Evolutionary conservation across 2,888 invertebrate species (phyloP), one percentile per base, ranked within the genome.

Genomic region (Agriopis marginaria): DNA sequence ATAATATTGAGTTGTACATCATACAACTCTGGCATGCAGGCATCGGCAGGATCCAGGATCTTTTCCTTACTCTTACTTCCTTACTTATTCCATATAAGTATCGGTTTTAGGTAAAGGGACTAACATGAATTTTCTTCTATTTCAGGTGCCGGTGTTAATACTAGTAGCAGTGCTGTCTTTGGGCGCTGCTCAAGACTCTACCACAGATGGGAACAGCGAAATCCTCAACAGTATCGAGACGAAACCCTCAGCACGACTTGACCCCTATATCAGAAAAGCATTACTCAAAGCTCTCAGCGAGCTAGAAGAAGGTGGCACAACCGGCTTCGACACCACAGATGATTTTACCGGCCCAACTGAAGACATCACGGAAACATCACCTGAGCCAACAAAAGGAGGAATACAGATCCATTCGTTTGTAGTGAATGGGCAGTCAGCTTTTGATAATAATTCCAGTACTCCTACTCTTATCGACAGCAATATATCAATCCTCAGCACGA

Each of bases 241-340:
- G 6, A 92, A 92, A 65, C 88, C 96, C 3, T 95, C 96, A 0
- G 94, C 95, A 0, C 95, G 96, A 69, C 87, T 97, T 66, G 97
- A 97, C 85, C 96, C 96, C 55, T 96, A 96, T 73, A 95, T 98
- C 45, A 94, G 97, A 14, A 96, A 96, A 86, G 97, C 97, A 0
- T 89, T 97, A 53, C 90, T 97, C 7, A 96, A 96, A 89, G 97
- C 97, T 11, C 93, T 98, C 6, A 96, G 96, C 62, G 97, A 97
- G 80, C 90, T 97, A 60, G 97, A 97, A 88, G 95, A 96, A 74
- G 96, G 95, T 73, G 89, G 85, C 23, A 95, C 95, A 14, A 92
- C 94, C 5, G 95, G 92, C 60, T 84, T 89, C 17, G 94, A 94
- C 0, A 49, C 9, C 10, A 55, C 23, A 56, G 63, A 59, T 7